Conservation (phyloP, 1,140 invertebrate species). For the Trichomalopsis sarcophagae region DNA sequence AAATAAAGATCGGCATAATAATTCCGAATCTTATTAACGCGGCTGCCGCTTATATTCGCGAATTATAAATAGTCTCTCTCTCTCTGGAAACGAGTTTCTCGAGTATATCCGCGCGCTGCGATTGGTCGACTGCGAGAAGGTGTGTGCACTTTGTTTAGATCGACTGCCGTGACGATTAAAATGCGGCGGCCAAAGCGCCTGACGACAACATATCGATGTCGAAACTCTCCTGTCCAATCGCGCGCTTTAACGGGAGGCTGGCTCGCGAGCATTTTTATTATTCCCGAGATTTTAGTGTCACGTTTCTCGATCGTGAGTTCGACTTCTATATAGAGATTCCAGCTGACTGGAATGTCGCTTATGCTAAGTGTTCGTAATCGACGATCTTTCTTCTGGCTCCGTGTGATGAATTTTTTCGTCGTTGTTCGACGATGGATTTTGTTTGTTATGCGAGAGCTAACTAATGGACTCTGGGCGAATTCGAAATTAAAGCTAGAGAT, state of each 20-base stretch:
- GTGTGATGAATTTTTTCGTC: too few species aligned
- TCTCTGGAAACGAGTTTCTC: too few species aligned
- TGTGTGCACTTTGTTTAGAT: background rate
- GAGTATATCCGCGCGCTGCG: too few species aligned
- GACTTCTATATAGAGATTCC: background rate
- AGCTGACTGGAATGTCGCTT: background rate
- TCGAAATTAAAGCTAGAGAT: background rate
- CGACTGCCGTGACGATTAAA: background rate
- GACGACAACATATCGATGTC: background rate
- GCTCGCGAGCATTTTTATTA: background rate
- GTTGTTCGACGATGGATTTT: background rate
- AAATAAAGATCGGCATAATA: too few species aligned
- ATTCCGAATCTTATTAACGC: too few species aligned
- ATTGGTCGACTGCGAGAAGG: background rate
- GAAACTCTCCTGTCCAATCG: background rate
- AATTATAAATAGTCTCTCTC: too few species aligned
- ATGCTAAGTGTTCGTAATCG: background rate
- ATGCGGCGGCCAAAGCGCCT: background rate
- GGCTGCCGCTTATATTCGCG: too few species aligned
- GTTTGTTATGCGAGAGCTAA: background rate
- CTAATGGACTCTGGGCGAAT: background rate
- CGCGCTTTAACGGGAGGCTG: background rate
- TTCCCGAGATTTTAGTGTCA: background rate
- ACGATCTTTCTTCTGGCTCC: background rate
- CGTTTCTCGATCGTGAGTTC: background rate